Conservation (phyloP, 2,888 invertebrate genomes). For the Ypsolopha sequella region DNA sequence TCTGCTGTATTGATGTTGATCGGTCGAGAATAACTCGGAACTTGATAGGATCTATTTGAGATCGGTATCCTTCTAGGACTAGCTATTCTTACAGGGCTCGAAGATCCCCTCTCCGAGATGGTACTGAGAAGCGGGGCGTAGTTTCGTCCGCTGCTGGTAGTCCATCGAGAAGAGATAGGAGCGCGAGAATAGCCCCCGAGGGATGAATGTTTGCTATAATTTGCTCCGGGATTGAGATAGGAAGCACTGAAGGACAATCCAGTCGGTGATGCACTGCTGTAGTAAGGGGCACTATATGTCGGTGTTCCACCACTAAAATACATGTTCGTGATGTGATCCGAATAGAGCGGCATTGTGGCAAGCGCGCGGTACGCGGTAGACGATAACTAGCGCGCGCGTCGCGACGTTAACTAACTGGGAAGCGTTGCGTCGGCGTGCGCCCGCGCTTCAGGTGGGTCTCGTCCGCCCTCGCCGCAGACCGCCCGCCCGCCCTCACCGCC, state of each 20-base stretch:
- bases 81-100: slow-evolving; percentile 47
- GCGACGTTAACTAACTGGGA: slow-evolving; percentile 6
- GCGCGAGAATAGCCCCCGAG: slow-evolving; percentile 69
- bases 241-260: slow-evolving; percentile 60
- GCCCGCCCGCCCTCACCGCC: slow-evolving; percentile 17
- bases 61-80: slow-evolving; percentile 59
- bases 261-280: slow-evolving; percentile 49
- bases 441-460: slow-evolving; percentile 18
- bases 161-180: slow-evolving; percentile 47
- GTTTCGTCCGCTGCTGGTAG: slow-evolving; percentile 47
- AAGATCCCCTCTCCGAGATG: slow-evolving; percentile 66
- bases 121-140: slow-evolving; percentile 83
- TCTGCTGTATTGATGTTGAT: slow-evolving; percentile 86
- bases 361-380: slow-evolving; percentile 17
- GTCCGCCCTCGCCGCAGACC: slow-evolving; percentile 15
- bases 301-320: slow-evolving; percentile 63
- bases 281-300: slow-evolving; percentile 61
- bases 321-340: slow-evolving; percentile 75
- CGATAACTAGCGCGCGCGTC: slow-evolving; percentile 22
- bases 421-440: slow-evolving; percentile 7
- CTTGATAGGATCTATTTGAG: slow-evolving; percentile 57
- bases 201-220: slow-evolving; percentile 59
- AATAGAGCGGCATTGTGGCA: slow-evolving; percentile 74
- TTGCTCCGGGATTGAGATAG: slow-evolving; percentile 59
- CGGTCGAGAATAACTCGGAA: slow-evolving; percentile 70